Conservation (phyloP, 2,888 invertebrate genomes). For the Eristalis tenax region DNA sequence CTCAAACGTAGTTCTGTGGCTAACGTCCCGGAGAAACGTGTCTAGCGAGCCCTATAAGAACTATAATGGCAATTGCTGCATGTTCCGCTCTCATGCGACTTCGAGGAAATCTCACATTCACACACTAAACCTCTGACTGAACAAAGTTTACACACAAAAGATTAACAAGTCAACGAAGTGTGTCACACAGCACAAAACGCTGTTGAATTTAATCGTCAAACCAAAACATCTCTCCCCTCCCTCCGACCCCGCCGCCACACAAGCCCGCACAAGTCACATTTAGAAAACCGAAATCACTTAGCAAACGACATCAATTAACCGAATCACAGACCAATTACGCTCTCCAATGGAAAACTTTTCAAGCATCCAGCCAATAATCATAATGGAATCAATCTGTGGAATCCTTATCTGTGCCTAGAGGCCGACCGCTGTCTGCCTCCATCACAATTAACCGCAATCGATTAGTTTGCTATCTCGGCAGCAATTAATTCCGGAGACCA, state of each 20-base stretch:
- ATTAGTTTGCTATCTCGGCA: constrained; percentile 64
- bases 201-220: not conserved
- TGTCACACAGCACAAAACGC: not conserved
- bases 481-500: constrained; percentile 60
- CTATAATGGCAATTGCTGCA: no score
- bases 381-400: constrained; percentile 64
- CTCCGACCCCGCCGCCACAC: no score
- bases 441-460: constrained; percentile 67
- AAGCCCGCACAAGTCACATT: not conserved
- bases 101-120: no score
- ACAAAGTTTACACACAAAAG: no score
- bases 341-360: constrained; percentile 54
- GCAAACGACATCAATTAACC: constrained; percentile 52
- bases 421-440: constrained; percentile 20
- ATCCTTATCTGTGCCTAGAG: constrained; percentile 46
- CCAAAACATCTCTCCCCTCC: not conserved
- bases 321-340: constrained; percentile 63
- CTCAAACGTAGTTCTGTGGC: no score
- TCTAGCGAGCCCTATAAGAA: no score
- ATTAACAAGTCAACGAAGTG: no score
- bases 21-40: no score
- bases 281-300: constrained; percentile 46
- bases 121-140: no score
- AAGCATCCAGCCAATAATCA: constrained; percentile 64
- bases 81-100: no score